Conservation (phyloP, 1,140 invertebrate species). For the Halotydeus destructor region DNA sequence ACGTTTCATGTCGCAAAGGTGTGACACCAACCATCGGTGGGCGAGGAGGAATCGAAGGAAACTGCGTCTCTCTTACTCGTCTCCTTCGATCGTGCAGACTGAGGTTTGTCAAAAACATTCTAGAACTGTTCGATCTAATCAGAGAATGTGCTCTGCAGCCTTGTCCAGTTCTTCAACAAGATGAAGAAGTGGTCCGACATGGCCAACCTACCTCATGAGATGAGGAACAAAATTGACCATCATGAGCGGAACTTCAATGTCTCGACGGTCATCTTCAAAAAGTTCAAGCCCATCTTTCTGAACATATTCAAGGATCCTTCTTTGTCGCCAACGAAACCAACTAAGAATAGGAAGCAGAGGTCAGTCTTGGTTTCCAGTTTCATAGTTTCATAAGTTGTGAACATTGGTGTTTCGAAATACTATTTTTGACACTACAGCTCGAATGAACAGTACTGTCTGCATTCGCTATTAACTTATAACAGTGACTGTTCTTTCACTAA, state of each 20-base stretch:
- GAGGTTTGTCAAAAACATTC: conserved; percentile 19
- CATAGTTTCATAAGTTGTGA: conserved; percentile 1
- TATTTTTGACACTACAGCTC: no score
- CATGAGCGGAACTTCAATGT: conserved; percentile 83
- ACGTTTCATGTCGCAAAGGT: conserved; percentile 62
- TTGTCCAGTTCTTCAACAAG: conserved; percentile 87
- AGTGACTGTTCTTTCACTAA: not conserved
- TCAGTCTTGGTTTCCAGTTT: conserved; percentile 22
- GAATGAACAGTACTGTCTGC: no score
- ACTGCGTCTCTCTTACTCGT: conserved; percentile 72
- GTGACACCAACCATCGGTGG: conserved; percentile 55
- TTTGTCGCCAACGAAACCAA: conserved; percentile 25
- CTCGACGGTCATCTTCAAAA: conserved; percentile 78
- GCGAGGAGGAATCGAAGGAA: conserved; percentile 51
- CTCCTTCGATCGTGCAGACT: conserved; percentile 68
- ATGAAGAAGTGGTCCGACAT: conserved; percentile 90
- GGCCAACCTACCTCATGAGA: conserved; percentile 62
- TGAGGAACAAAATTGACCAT: conserved; percentile 58
- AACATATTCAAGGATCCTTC: conserved; percentile 48
- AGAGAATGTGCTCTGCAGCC: conserved; percentile 30
- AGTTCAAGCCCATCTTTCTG: conserved; percentile 69
- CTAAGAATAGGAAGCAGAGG: conserved; percentile 46
- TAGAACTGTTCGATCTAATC: not conserved
- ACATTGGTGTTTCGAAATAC: conserved; percentile 12
- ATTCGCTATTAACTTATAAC: no score